These are phyloP conservation scores for Suricata suricatta DNA, from an alignment of 2,113 vertebrate genomes.

Conservation along the genomic window DNA sequence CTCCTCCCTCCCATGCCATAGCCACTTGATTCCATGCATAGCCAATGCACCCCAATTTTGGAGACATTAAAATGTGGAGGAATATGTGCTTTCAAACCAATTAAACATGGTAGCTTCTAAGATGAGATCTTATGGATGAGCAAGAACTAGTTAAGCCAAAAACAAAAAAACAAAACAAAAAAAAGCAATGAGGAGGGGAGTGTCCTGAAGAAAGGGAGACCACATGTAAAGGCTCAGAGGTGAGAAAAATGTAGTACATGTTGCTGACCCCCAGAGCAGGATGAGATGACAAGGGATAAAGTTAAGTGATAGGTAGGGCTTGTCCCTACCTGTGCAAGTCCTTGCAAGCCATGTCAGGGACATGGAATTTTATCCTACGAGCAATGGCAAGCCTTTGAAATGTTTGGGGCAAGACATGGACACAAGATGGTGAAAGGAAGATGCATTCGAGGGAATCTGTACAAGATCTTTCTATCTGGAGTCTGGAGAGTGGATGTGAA, in stretches of 20 bases:
- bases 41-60: background rate
- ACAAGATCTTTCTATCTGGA: background rate
- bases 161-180: too few species aligned
- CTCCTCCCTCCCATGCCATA: background rate
- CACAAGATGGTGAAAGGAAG: background rate
- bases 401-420: background rate
- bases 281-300: background rate
- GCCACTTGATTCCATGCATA: background rate
- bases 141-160: background rate
- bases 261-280: background rate
- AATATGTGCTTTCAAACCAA: background rate
- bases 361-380: background rate
- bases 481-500: background rate
- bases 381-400: background rate
- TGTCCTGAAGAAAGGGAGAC: background rate
- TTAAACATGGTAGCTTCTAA: background rate
- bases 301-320: background rate
- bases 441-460: background rate
- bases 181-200: too few species aligned
- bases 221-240: fast-evolving
- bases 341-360: background rate
- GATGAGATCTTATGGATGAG: background rate
- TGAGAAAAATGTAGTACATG: fast-evolving
- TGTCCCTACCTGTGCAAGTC: background rate
- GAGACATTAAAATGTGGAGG: background rate